Evolutionary conservation across 2,888 invertebrate genomes (phyloP), one percentile per base, ranked within the genome.

Genomic region (Chloroclysta siterata): DNA sequence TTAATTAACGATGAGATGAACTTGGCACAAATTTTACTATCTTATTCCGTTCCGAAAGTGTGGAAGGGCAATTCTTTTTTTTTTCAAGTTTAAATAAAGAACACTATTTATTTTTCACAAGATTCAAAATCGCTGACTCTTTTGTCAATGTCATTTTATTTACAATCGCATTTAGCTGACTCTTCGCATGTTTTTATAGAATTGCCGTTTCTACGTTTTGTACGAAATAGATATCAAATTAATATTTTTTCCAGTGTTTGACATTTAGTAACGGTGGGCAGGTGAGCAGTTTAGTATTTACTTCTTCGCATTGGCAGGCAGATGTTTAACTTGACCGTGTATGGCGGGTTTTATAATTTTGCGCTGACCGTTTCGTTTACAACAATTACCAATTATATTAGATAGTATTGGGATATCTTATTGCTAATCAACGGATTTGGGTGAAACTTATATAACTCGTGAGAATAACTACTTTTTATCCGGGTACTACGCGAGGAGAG

Each of bases 201-300:
- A n/a, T 47, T 3, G 28, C 47, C 39, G 46, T 53, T 46, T 33
- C 22, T 14, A 44, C 39, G 17, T 7, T 47, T 15, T 13, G 33
- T 39, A 28, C n/a, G 5, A 14, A 42, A 13, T 58, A 51, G 39
- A 36, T 29, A 57, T 41, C 15, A 46, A 52, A 29, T 46, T 47
- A 11, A 29, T 53, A 39, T 46, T 58, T 65, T 65, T 58, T 58
- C 13, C 28, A 62, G 52, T 53, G 79, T 81, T 82, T 92, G 91
- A 90, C 91, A 92, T 92, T 92, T 92, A 89, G 80, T 76, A 83
- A 85, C 84, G 80, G 78, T 73, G 68, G 75, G 78, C 91, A 90
- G 90, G 89, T 91, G 91, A 88, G 77, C 83, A 85, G 80, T 78
- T 33, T 33, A 14, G 81, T 72, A 83, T 84, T 84, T 78, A 74